phyloP scores from a whole-genome alignment of 2,888 invertebrate species.

The Caradrina kadenii region DNA sequence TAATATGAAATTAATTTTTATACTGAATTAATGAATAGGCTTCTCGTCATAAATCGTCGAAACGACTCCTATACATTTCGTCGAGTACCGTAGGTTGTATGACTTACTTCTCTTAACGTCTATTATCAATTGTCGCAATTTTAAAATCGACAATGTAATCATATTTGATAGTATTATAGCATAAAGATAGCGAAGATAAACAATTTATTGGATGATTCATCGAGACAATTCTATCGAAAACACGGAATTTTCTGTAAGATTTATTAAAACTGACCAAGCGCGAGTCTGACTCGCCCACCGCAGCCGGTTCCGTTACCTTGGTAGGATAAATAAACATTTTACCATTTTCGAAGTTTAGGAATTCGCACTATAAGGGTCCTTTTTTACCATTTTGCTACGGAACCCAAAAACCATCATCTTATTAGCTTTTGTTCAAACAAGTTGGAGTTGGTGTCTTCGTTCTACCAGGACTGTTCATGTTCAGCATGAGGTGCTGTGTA shows the following conservation, averaged over 20 bases:
- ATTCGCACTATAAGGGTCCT: no score
- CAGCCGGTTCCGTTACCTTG: background rate
- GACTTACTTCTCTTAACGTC: background rate
- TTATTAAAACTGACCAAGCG: background rate
- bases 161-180: slow-evolving; percentile 1
- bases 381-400: no score
- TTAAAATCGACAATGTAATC: slow-evolving; percentile 5
- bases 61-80: background rate
- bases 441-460: no score
- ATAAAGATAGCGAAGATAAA: slow-evolving; percentile 6
- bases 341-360: no score
- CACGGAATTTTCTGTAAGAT: background rate
- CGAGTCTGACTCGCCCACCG: background rate
- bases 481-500: no score
- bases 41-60: background rate
- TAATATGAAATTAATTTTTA: background rate
- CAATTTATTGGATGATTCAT: background rate
- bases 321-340: no score
- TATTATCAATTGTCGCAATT: slow-evolving; percentile 13
- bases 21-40: background rate
- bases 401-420: no score
- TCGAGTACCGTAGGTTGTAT: background rate
- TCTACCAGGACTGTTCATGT: no score
- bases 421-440: no score
- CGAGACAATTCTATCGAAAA: background rate